phyloP scores from a whole-genome alignment of 2,113 vertebrate species.

The Archocentrus centrarchus region DNA sequence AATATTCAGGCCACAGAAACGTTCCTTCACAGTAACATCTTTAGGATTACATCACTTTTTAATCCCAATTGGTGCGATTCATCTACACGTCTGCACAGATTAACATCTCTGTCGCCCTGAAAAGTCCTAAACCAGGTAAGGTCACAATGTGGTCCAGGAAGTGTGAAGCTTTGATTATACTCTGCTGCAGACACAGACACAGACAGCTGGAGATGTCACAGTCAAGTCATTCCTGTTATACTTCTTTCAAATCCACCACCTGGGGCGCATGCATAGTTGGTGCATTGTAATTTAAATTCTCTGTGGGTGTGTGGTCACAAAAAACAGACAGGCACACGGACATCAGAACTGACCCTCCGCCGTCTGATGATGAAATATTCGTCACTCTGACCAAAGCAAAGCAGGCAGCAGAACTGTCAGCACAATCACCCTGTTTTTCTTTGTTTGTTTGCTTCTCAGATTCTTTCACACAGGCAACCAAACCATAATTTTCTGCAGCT shows the following conservation, averaged over 20 bases:
- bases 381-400: background rate
- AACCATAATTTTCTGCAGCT: background rate
- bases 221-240: background rate
- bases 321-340: fast-evolving
- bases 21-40: background rate
- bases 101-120: background rate
- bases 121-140: background rate
- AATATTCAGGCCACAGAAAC: background rate
- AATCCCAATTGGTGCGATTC: background rate
- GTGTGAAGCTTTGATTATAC: background rate
- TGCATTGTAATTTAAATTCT: background rate
- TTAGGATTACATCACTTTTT: background rate
- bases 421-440: background rate
- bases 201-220: background rate
- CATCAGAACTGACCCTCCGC: background rate
- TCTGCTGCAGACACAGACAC: background rate
- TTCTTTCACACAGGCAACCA: background rate
- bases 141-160: background rate
- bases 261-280: background rate
- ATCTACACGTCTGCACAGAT: background rate
- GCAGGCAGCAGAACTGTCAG: background rate
- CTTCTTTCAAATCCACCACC: too few relatives aligned
- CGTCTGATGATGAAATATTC: background rate
- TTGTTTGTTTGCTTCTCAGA: too few relatives aligned
- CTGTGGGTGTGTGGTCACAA: background rate